Percentiles rank a stretch among this genome's conserved stretches.
Evolutionary conservation across 2,888 invertebrate genomes (phyloP).

Genomic region (Muscina levida): DNA sequence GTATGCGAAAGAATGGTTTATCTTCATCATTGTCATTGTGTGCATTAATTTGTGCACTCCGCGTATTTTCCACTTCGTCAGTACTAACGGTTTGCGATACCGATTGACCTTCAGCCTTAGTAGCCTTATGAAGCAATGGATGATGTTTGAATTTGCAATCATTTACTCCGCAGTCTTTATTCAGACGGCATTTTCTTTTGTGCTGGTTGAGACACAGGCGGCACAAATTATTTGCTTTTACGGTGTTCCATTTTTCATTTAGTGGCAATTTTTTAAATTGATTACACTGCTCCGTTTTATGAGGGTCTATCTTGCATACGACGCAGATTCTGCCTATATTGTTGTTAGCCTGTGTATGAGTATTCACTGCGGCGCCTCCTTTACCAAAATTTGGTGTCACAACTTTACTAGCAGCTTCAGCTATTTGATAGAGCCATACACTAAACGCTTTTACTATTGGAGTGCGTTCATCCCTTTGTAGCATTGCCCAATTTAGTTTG

Average conservation of each 20-base stretch:
- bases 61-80: slow-evolving; percentile 18
- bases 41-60: background rate
- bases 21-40: background rate
- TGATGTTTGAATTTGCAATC: slow-evolving; percentile 27
- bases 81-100: slow-evolving; percentile 13
- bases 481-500: slow-evolving; percentile 39
- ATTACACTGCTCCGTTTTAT: background rate
- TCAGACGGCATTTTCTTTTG: background rate
- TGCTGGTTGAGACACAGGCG: slow-evolving; percentile 33
- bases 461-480: background rate
- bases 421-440: slow-evolving; percentile 25
- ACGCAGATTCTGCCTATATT: background rate
- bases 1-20: background rate
- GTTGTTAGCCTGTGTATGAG: background rate
- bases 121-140: slow-evolving; percentile 2
- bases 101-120: background rate
- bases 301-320: background rate
- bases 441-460: slow-evolving; percentile 33
- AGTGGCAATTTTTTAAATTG: slow-evolving; percentile 14
- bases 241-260: slow-evolving; percentile 13
- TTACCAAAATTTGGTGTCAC: too few species aligned
- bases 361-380: background rate
- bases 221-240: slow-evolving; percentile 16
- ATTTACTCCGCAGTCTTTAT: slow-evolving; percentile 14
- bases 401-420: slow-evolving; percentile 35